These are phyloP conservation scores for Nomada fucata DNA, from an alignment of 2,888 invertebrate genomes.

Conservation along the genomic window DNA sequence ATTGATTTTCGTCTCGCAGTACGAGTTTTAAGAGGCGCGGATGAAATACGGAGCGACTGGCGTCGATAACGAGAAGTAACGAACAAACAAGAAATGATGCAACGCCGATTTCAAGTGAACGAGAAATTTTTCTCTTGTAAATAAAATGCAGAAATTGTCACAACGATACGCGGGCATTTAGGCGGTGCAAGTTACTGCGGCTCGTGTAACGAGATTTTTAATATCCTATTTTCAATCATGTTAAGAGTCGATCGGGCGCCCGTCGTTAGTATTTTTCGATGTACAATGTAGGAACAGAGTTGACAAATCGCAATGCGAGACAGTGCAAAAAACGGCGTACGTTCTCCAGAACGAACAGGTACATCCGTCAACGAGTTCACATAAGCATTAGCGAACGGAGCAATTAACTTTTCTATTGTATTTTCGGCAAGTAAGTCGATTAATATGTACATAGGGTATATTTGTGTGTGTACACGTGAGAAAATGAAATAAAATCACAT, in stretches of 20 bases:
- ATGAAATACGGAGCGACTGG: too few relatives aligned
- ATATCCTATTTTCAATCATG: not conserved
- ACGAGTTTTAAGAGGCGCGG: conserved; percentile 87
- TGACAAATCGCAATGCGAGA: not conserved
- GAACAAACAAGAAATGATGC: too few relatives aligned
- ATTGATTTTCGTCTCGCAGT: conserved; percentile 93
- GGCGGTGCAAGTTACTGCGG: too few relatives aligned
- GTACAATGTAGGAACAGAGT: conserved; percentile 9
- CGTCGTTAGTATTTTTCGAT: not conserved
- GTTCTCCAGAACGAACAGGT: not conserved
- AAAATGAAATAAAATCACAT: conserved; percentile 57
- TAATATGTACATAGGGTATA: conserved; percentile 54
- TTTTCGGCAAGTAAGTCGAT: conserved; percentile 49
- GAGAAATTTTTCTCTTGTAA: too few relatives aligned
- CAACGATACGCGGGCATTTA: too few relatives aligned
- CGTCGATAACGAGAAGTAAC: too few relatives aligned
- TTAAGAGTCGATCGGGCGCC: too few relatives aligned
- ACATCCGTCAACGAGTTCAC: conserved; percentile 8
- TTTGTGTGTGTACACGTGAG: conserved; percentile 39
- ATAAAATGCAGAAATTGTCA: too few relatives aligned
- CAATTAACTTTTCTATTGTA: conserved; percentile 43
- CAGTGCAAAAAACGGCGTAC: not conserved
- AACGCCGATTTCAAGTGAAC: too few relatives aligned
- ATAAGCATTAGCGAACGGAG: conserved; percentile 11
- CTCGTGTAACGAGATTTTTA: not conserved